phyloP scores from a whole-genome alignment of 2,113 vertebrate species.

The Cichladusa arquata region DNA sequence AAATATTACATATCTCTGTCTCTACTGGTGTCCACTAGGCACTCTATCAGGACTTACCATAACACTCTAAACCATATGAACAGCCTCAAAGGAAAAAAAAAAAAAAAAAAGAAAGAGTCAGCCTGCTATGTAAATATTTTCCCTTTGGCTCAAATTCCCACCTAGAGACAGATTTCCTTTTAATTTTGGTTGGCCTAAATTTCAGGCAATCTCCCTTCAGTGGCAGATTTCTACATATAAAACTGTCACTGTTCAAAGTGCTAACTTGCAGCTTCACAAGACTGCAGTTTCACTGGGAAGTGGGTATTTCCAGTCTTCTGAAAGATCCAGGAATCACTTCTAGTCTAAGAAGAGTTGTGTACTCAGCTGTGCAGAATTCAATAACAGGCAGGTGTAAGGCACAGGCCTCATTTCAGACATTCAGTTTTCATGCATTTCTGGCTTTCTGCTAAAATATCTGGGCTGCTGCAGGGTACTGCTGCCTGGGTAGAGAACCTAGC shows the following conservation, averaged over 20 bases:
- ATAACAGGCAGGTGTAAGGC: background rate
- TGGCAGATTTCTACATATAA: background rate
- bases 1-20: background rate
- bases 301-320: background rate
- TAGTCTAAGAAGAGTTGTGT: background rate
- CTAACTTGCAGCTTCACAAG: background rate
- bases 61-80: background rate
- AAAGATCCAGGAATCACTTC: background rate
- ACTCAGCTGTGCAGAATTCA: background rate
- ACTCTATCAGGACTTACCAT: background rate
- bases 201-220: background rate
- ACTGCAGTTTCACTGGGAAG: background rate
- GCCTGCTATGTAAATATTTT: slow-evolving; percentile 1
- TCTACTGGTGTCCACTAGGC: background rate
- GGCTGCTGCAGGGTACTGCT: background rate
- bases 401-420: background rate
- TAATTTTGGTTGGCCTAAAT: background rate
- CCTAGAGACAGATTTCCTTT: background rate
- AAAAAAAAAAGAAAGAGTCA: background rate
- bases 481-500: background rate
- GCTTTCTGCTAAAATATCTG: background rate
- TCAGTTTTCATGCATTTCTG: background rate
- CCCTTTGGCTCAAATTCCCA: background rate
- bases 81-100: background rate
- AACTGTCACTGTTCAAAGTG: background rate